Evolutionary conservation across 2,888 invertebrate genomes (phyloP), one percentile per base, ranked within the genome.

Genomic region (Eumacrocentrus americanus): DNA sequence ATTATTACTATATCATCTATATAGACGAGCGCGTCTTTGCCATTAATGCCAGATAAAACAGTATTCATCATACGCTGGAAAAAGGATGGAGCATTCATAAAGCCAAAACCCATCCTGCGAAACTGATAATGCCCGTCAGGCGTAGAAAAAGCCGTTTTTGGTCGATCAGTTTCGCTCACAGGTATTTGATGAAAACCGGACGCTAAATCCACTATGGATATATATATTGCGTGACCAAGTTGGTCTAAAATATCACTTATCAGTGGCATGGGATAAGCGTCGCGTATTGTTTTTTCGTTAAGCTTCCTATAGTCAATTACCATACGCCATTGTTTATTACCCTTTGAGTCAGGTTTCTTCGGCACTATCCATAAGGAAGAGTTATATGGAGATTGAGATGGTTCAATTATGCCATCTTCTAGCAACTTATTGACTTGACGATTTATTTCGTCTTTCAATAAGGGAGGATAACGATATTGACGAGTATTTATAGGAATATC

Each of bases 111-210:
- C 64, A 64, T 62, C 34, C 56, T 44, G 9, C 54, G 53, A 44
- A 64, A 72, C 42, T 73, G 65, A 42, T 65, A 72, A 22, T 72
- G 70, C 0, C 61, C 62, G 12, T 42, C 22, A 3, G 62, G 50
- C 1, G 65, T 63, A 2, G 59, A 48, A 25, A 67, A 67, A 3
- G 65, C 63, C 0, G 63, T 65, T n/a, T n/a, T n/a, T n/a, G n/a
- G n/a, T n/a, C n/a, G n/a, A n/a, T n/a, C n/a, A n/a, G n/a, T n/a
- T n/a, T 65, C 52, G 9, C 69, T 40, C 9, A 63, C 52, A 1
- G 48, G 37, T 3, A 76, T 73, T 52, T 76, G 73, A 50, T 75
- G 70, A 53, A 73, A 75, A 0, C 73, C 74, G 2, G 53, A 53
- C 0, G 51, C 60, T 2, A 66, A 37, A 34, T 63, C 62, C 0